Conservation (phyloP, 2,797 vertebrate species). For the Ceryle rudis region DNA sequence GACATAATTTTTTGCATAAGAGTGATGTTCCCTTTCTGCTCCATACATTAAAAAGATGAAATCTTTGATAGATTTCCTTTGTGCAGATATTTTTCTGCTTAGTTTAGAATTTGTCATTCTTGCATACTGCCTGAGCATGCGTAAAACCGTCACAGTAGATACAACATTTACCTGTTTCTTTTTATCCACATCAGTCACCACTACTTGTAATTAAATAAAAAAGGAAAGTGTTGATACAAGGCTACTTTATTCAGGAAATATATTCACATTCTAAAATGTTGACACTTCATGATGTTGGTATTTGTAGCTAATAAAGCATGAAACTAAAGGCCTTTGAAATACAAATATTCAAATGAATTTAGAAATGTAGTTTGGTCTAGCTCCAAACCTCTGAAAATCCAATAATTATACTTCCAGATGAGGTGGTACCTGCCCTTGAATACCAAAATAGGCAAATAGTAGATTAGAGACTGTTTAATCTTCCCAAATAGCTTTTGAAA, state of each 20-base stretch:
- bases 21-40: background rate
- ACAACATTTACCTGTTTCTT: background rate
- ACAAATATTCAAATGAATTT: background rate
- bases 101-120: background rate
- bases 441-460: constrained; percentile 31
- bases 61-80: background rate
- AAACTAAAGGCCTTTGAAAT: constrained; percentile 4
- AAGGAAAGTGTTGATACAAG: background rate
- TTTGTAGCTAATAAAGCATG: background rate
- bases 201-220: background rate
- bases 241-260: background rate
- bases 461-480: constrained; percentile 11
- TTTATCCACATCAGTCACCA: background rate
- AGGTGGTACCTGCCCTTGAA: background rate
- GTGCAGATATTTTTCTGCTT: background rate
- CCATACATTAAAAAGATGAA: background rate
- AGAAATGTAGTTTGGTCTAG: background rate
- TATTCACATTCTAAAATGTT: background rate
- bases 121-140: background rate
- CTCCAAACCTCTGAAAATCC: constrained; percentile 10
- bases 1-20: background rate
- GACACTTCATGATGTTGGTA: background rate
- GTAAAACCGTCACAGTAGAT: background rate
- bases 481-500: constrained; percentile 10
- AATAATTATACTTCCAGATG: background rate